A percentile compares a stretch with the other conserved stretches of the same genome.
Evolutionary conservation across 2,888 invertebrate genomes (phyloP).

Genomic region (Drosophila robusta): DNA sequence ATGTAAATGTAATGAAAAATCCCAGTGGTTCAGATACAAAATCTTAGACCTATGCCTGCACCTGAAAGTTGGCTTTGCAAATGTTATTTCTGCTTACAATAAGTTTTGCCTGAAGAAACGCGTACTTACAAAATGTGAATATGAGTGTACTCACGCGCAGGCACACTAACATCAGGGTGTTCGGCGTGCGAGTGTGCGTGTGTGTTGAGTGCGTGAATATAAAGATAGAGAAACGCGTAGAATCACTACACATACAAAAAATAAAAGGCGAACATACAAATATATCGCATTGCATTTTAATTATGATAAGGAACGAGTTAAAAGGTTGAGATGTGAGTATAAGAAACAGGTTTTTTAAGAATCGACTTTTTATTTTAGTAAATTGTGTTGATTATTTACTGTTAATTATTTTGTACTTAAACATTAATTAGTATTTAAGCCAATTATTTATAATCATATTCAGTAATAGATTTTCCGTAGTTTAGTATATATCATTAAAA

Average conservation of each 20-base stretch:
- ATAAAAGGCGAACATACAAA: neutral
- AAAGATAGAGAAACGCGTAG: neutral
- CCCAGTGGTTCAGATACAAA: neutral
- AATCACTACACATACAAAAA: neutral
- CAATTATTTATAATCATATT: no score
- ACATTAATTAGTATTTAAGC: no score
- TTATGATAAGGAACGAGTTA: no score
- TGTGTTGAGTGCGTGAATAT: conserved; percentile 15
- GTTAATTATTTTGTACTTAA: no score
- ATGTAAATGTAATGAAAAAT: neutral
- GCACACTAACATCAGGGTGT: conserved; percentile 19
- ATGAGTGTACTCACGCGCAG: conserved; percentile 6
- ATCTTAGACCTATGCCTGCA: neutral
- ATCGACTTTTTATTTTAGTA: no score
- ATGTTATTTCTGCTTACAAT: neutral
- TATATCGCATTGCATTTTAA: neutral
- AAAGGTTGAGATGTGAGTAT: no score
- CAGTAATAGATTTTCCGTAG: no score
- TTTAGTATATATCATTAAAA: no score
- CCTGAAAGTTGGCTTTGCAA: neutral
- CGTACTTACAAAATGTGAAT: neutral
- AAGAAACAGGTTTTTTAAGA: no score
- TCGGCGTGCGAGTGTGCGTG: conserved; percentile 23
- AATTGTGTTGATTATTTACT: no score
- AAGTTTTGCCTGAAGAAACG: neutral